Evolutionary conservation across 92 coral and sea anemone species (phyloP), one percentile per base, ranked within the genome.

Genomic region (Montipora capitata): DNA sequence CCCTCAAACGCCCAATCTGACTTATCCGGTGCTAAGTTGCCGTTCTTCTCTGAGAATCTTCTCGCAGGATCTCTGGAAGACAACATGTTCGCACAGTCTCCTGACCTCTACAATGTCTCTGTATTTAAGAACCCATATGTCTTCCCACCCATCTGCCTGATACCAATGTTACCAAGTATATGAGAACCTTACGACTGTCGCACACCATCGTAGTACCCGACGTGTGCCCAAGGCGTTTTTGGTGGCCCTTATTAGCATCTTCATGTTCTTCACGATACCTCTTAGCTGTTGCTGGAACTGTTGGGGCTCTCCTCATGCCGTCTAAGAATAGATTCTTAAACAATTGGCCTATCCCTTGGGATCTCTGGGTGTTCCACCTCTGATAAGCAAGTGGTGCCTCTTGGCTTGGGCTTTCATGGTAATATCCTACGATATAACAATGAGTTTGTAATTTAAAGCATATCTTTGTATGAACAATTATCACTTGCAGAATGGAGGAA

Each of bases 321-420:
- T 80, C 91, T 10, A 17, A 61, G 79, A 78, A 82, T 84, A 11
- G 35, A 41, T 6, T 90, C 82, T 6, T 74, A 78, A 90, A 87
- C 72, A 51, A 48, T 68, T 92, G 91, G 89, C 88, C 77, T 3
- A 74, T 86, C 15, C 96, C 91, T 5, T 90, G 90, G 93, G 90
- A 90, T 68, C 78, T 90, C 57, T 90, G 90, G 81, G 71, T 65
- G 40, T 65, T 65, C 40, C 73, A 12, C 48, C 2, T 68, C 44
- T 3, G 73, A 68, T 68, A 38, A 40, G 73, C 48, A 38, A 68
- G 44, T 27, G 44, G 45, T 68, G 44, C 43, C 73, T 61, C 27
- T 68, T 68, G 14, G 45, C 44, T 68, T 0, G 73, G 9, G 15
- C 44, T 8, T 45, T 45, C 51, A 8, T 8, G 7, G 51, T 45